Percentiles rank a stretch among this genome's conserved stretches.
These are phyloP conservation scores for Ciconia stormi DNA, from an alignment of 2,113 vertebrate species.

Conservation along the genomic window DNA sequence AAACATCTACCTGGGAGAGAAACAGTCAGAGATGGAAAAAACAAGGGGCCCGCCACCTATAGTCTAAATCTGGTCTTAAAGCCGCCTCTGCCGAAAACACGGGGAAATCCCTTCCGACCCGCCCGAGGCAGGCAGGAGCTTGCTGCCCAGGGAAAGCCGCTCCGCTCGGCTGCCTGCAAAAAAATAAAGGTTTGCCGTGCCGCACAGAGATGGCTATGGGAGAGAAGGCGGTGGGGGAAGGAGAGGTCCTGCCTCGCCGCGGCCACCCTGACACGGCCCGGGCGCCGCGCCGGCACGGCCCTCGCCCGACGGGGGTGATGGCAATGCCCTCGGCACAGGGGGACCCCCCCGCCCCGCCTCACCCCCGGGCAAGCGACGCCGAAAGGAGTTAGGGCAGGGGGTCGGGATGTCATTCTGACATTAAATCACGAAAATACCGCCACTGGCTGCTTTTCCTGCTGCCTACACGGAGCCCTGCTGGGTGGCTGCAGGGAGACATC, in stretches of 20 bases:
- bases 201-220: neutral
- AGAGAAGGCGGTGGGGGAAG: neutral
- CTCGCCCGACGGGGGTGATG: neutral
- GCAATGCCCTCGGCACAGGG: neutral
- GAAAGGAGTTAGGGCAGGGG: neutral
- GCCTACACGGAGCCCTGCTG: neutral
- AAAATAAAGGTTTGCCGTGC: rapidly evolving
- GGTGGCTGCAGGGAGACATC: neutral
- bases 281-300: neutral
- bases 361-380: neutral
- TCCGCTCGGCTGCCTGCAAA: neutral
- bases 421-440: neutral
- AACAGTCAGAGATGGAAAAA: neutral
- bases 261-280: no score
- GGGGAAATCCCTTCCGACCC: neutral
- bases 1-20: neutral
- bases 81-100: neutral
- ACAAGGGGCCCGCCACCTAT: rapidly evolving
- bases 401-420: neutral
- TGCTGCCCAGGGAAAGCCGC: neutral
- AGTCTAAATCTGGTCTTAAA: neutral
- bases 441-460: neutral
- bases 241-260: neutral
- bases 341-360: rapidly evolving
- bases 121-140: neutral